These are phyloP conservation scores for Ennomos erosarius DNA, from an alignment of 2,888 invertebrate species.

Conservation along the genomic window DNA sequence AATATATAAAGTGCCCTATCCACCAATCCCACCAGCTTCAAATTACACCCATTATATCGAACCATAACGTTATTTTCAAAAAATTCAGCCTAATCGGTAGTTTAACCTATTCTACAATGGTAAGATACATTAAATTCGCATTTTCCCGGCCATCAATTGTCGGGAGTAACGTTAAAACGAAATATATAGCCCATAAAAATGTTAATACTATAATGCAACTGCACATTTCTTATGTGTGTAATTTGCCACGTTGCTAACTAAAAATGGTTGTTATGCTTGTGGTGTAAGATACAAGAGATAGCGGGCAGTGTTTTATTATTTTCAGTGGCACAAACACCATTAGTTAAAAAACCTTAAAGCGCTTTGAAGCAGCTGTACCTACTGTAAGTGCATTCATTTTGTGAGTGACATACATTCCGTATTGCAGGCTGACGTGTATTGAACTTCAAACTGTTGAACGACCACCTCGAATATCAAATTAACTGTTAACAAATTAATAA, in stretches of 20 bases:
- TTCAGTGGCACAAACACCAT: too few relatives aligned
- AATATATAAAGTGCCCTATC: constrained; percentile 5
- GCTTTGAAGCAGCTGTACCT: too few relatives aligned
- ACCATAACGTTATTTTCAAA: constrained; percentile 33
- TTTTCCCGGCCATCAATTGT: constrained; percentile 73
- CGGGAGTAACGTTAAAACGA: constrained; percentile 61
- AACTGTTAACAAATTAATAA: too few relatives aligned
- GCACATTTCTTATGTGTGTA: constrained; percentile 81
- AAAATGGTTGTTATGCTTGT: constrained; percentile 58
- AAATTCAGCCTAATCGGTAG: constrained; percentile 54
- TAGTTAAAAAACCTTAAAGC: too few relatives aligned
- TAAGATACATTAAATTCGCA: constrained; percentile 68
- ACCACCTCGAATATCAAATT: too few relatives aligned
- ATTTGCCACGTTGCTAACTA: constrained; percentile 80
- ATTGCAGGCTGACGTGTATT: too few relatives aligned
- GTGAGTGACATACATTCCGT: too few relatives aligned
- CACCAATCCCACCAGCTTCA: background rate
- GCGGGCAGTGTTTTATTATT: constrained; percentile 3
- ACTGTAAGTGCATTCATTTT: too few relatives aligned
- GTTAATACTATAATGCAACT: constrained; percentile 81
- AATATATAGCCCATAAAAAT: constrained; percentile 82
- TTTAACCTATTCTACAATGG: constrained; percentile 52
- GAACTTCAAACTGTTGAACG: too few relatives aligned
- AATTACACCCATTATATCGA: constrained; percentile 13
- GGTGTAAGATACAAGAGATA: constrained; percentile 29